A percentile compares a stretch with the other conserved stretches of the same genome.
Evolutionary conservation across 2,888 invertebrate genomes (phyloP).

Genomic region (Philereme vetulata): DNA sequence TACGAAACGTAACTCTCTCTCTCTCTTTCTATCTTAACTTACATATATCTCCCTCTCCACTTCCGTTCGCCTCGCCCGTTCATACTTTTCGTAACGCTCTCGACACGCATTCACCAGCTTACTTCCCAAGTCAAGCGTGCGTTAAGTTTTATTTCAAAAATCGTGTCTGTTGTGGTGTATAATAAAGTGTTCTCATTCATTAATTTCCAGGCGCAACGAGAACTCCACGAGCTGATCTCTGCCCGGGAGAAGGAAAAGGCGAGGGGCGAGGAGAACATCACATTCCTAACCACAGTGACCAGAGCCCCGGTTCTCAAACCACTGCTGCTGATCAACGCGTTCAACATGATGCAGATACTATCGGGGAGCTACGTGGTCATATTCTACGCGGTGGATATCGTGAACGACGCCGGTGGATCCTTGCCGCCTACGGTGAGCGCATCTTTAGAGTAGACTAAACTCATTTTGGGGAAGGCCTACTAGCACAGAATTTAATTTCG

Average conservation of each 20-base stretch:
- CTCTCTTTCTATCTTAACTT: no score
- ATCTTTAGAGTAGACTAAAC: not conserved
- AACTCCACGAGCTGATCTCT: slow-evolving; percentile 85
- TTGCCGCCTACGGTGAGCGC: slow-evolving; percentile 63
- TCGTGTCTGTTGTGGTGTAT: no score
- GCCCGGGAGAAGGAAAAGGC: slow-evolving; percentile 84
- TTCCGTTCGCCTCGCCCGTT: no score
- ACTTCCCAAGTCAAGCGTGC: no score
- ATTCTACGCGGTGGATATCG: slow-evolving; percentile 90
- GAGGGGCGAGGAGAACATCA: slow-evolving; percentile 69
- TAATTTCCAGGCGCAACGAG: slow-evolving; percentile 80
- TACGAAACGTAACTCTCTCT: no score
- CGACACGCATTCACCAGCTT: no score
- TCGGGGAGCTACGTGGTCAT: slow-evolving; percentile 91
- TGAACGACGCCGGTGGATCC: slow-evolving; percentile 83
- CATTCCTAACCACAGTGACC: slow-evolving; percentile 80
- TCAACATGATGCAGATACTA: slow-evolving; percentile 88
- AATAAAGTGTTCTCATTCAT: not conserved
- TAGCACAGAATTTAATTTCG: no score
- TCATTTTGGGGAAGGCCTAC: no score
- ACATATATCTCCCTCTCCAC: no score
- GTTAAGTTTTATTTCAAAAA: no score
- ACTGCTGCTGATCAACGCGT: slow-evolving; percentile 87
- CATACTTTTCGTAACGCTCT: no score
- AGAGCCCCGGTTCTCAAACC: slow-evolving; percentile 88